Conservation (phyloP, 2,888 invertebrate species). For the Drosophila tanythrix region DNA sequence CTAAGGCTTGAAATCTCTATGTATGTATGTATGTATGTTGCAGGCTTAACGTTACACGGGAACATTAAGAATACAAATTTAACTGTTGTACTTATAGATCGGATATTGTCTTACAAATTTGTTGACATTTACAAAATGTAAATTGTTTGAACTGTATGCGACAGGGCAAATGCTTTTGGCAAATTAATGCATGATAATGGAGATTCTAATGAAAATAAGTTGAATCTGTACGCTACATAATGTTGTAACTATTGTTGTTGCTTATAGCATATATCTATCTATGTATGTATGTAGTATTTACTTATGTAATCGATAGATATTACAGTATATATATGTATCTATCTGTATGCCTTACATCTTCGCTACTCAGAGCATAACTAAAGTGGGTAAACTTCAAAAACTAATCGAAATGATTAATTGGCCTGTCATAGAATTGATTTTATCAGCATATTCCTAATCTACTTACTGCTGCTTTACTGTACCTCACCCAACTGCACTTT, state of each 20-base stretch:
- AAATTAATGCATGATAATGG: not conserved
- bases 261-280: not conserved
- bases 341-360: not conserved
- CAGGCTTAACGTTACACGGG: constrained; percentile 11
- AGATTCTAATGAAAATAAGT: not conserved
- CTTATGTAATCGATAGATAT: not conserved
- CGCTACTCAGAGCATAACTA: not conserved
- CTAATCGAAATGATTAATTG: not conserved
- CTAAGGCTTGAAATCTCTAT: constrained; percentile 23
- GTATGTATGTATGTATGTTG: constrained; percentile 6
- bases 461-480: not conserved
- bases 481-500: not conserved
- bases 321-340: not conserved
- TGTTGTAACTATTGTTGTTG: not conserved
- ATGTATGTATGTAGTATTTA: not conserved
- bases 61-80: constrained; percentile 25
- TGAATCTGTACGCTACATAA: not conserved
- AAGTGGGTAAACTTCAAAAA: not conserved
- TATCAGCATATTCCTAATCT: not conserved
- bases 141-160: not conserved
- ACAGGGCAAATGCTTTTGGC: not conserved
- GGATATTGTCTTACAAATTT: constrained; percentile 10
- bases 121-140: not conserved
- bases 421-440: not conserved
- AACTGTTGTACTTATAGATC: constrained; percentile 15